These are phyloP conservation scores for Sebastes steindachneri DNA, from an alignment of 2,797 vertebrate genomes.

Conservation along the genomic window DNA sequence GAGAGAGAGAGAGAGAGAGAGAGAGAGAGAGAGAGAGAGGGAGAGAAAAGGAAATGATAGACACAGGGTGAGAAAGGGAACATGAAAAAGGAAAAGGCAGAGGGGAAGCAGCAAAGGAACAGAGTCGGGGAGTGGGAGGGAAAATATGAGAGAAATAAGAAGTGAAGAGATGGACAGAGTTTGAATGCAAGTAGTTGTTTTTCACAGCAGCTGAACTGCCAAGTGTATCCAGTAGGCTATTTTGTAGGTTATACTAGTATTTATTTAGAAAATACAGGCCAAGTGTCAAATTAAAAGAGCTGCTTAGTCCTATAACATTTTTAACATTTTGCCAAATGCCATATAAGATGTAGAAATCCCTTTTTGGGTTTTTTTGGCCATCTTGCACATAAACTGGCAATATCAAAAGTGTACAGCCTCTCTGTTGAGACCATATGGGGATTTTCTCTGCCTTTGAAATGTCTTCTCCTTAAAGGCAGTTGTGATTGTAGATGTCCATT, in stretches of 20 bases:
- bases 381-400: background rate
- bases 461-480: background rate
- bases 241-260: background rate
- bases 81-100: conserved; percentile 38
- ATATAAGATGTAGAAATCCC: background rate
- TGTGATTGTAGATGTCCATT: background rate
- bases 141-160: conserved; percentile 28
- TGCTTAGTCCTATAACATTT: background rate
- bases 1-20: background rate
- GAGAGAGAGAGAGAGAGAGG: background rate
- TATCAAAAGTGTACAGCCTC: background rate
- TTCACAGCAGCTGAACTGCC: conserved; percentile 46
- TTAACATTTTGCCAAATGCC: background rate
- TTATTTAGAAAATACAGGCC: background rate
- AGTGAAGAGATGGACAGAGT: conserved; percentile 20
- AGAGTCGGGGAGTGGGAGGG: conserved; percentile 18
- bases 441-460: conserved; percentile 17
- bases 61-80: conserved; percentile 26
- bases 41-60: conserved; percentile 41
- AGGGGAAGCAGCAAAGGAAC: conserved; percentile 33
- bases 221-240: conserved; percentile 18
- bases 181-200: conserved; percentile 47
- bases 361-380: background rate
- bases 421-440: conserved; percentile 45
- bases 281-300: conserved; percentile 2